phyloP scores from a whole-genome alignment of 2,888 invertebrate species.

The Gymnocheta viridis region DNA sequence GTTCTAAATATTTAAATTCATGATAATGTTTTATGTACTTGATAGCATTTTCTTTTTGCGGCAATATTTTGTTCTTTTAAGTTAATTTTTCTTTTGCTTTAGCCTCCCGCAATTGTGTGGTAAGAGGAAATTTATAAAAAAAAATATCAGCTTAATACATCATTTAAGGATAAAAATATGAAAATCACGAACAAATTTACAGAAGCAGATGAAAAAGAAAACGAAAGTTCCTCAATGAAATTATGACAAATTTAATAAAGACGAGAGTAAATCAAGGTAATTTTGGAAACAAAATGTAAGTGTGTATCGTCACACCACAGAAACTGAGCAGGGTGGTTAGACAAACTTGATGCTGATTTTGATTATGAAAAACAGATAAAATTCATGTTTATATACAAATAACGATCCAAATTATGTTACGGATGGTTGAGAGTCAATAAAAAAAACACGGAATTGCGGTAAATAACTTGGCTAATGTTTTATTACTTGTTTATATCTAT shows the following conservation, averaged over 20 bases:
- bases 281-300: constrained; percentile 3
- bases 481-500: constrained; percentile 6
- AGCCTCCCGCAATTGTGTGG: constrained; percentile 37
- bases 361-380: constrained; percentile 8
- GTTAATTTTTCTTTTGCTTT: not conserved
- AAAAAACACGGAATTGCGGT: not conserved
- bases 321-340: not conserved
- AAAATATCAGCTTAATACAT: constrained; percentile 17
- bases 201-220: not conserved
- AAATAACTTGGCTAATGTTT: constrained; percentile 20
- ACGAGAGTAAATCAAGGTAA: constrained; percentile 59
- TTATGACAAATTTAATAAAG: constrained; percentile 66
- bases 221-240: constrained; percentile 48
- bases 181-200: not conserved
- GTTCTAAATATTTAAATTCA: not conserved
- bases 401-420: constrained; percentile 24
- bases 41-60: not conserved
- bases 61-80: not conserved
- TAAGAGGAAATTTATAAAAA: not conserved
- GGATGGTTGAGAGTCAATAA: constrained; percentile 17
- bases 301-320: not conserved
- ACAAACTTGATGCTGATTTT: not conserved
- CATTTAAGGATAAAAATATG: constrained; percentile 21
- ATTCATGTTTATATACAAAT: constrained; percentile 36
- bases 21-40: constrained; percentile 9